Evolutionary conservation across 2,113 vertebrate genomes (phyloP).

Genomic region (Dipodomys spectabilis): DNA sequence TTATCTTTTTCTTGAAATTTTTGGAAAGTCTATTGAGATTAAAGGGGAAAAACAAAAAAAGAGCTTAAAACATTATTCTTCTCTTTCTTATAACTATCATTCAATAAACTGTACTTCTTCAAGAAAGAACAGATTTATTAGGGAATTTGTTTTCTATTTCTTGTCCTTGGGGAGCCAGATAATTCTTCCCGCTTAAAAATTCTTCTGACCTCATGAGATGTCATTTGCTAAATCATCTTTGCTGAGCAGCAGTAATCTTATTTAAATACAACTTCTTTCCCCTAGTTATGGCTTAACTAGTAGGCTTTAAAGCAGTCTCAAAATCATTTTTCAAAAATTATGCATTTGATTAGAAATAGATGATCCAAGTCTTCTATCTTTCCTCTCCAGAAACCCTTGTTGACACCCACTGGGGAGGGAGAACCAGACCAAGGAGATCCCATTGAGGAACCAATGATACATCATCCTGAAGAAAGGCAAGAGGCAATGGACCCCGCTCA

Average conservation of each 20-base stretch:
- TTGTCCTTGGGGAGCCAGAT: slow-evolving; percentile 36
- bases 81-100: slow-evolving; percentile 38
- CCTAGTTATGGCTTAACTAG: slow-evolving; percentile 35
- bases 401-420: neutral
- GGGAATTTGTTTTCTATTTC: slow-evolving; percentile 48
- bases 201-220: slow-evolving; percentile 16
- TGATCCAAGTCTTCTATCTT: slow-evolving; percentile 59
- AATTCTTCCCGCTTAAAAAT: slow-evolving; percentile 57
- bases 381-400: slow-evolving; percentile 24
- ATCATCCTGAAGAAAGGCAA: slow-evolving; percentile 58
- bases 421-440: slow-evolving; percentile 27
- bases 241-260: neutral
- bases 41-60: neutral
- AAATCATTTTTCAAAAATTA: slow-evolving; percentile 60
- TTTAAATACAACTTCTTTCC: neutral
- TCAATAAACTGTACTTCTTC: slow-evolving; percentile 60
- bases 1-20: slow-evolving; percentile 56
- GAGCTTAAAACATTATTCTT: slow-evolving; percentile 34
- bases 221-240: slow-evolving; percentile 40
- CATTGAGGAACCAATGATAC: slow-evolving; percentile 66
- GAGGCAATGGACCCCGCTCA: slow-evolving; percentile 44
- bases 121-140: slow-evolving; percentile 53
- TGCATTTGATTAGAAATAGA: slow-evolving; percentile 77
- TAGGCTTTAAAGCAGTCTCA: neutral
- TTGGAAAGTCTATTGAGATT: slow-evolving; percentile 43